Conservation (phyloP, 2,113 vertebrate genomes). For the Podilymbus podiceps region DNA sequence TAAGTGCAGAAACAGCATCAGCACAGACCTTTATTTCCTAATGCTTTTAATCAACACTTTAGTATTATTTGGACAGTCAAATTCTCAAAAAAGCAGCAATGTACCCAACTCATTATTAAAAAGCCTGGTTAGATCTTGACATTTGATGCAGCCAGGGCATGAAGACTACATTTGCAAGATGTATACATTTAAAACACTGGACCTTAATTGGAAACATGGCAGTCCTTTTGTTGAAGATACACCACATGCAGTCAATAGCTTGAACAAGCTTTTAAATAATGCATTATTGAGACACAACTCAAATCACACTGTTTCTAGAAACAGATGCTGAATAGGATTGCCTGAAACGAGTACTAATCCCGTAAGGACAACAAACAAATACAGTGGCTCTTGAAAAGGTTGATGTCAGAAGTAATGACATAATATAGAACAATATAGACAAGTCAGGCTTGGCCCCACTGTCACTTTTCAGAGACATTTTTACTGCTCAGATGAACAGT, state of each 20-base stretch:
- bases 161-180: background rate
- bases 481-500: background rate
- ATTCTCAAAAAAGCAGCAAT: background rate
- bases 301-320: background rate
- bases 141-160: background rate
- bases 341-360: background rate
- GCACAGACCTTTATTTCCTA: background rate
- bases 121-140: background rate
- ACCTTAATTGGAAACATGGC: background rate
- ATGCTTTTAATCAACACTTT: background rate
- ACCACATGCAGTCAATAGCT: background rate
- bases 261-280: background rate
- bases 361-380: background rate
- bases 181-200: background rate
- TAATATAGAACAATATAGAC: background rate
- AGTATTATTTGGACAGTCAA: background rate
- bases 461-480: background rate
- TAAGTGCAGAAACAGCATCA: background rate
- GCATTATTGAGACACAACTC: background rate
- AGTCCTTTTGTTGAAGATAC: background rate
- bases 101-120: background rate
- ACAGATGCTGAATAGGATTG: background rate
- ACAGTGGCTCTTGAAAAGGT: background rate
- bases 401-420: background rate
- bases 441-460: background rate